These are phyloP conservation scores for Dermolepida albohirtum DNA, from an alignment of 2,888 invertebrate genomes.

Conservation along the genomic window DNA sequence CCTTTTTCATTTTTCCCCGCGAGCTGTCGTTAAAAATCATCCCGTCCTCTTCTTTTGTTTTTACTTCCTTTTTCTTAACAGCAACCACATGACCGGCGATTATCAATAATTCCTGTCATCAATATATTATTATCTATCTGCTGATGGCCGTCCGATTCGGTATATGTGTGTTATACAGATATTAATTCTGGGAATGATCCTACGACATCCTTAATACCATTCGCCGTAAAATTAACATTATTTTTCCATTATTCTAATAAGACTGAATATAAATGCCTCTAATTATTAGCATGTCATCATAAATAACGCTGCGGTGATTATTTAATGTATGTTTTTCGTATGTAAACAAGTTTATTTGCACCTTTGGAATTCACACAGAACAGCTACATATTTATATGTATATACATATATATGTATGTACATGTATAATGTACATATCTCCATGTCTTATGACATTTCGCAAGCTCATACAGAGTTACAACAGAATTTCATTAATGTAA, in stretches of 20 bases:
- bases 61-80: conserved; percentile 15
- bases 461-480: conserved; percentile 2
- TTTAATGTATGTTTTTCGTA: conserved; percentile 37
- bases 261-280: conserved; percentile 36
- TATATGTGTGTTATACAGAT: not conserved
- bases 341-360: conserved; percentile 38
- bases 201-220: conserved; percentile 15
- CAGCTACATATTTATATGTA: not conserved
- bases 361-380: conserved; percentile 28
- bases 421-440: not conserved
- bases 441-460: conserved; percentile 8
- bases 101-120: conserved; percentile 31
- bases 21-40: conserved; percentile 5
- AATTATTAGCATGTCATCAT: conserved; percentile 31
- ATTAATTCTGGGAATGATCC: conserved; percentile 21
- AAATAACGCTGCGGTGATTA: conserved; percentile 29
- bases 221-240: conserved; percentile 24
- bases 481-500: not conserved
- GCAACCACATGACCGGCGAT: conserved; percentile 7
- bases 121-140: conserved; percentile 24
- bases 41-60: not conserved
- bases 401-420: not conserved
- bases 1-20: conserved; percentile 14
- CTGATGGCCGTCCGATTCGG: not conserved
- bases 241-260: conserved; percentile 36